Conservation (phyloP, 2,113 vertebrate species). For the Noctilio leporinus region DNA sequence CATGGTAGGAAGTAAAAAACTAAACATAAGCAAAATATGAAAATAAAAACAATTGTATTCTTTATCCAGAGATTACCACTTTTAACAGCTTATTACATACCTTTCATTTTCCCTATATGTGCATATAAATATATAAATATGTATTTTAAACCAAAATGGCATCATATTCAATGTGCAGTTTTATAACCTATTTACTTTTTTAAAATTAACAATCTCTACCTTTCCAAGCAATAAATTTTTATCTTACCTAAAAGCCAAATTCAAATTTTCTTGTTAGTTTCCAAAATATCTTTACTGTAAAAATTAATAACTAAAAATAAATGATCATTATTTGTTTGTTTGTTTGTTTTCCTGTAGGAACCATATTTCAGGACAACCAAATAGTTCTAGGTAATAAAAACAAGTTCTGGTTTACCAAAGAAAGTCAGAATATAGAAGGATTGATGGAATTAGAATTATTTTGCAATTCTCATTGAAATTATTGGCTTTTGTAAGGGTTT, state of each 20-base stretch:
- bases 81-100: neutral
- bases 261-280: neutral
- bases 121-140: neutral
- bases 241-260: neutral
- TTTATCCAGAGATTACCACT: neutral
- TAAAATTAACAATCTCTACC: neutral
- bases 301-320: constrained; percentile 1
- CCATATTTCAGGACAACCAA: neutral
- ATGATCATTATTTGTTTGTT: neutral
- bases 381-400: neutral
- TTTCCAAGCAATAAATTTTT: neutral
- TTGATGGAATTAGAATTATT: constrained; percentile 9
- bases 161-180: neutral
- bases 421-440: neutral
- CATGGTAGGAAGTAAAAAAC: neutral
- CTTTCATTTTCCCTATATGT: neutral
- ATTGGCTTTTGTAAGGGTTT: neutral
- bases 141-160: neutral
- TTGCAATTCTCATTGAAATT: constrained; percentile 21
- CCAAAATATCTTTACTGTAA: neutral
- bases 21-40: neutral
- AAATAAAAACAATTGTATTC: neutral
- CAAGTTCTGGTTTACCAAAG: neutral
- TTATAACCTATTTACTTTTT: neutral
- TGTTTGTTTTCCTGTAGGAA: constrained; percentile 2